A percentile compares a stretch with the other conserved stretches of the same genome.
Evolutionary conservation across 2,797 vertebrate genomes (phyloP).

Genomic region (Valencia hispanica): DNA sequence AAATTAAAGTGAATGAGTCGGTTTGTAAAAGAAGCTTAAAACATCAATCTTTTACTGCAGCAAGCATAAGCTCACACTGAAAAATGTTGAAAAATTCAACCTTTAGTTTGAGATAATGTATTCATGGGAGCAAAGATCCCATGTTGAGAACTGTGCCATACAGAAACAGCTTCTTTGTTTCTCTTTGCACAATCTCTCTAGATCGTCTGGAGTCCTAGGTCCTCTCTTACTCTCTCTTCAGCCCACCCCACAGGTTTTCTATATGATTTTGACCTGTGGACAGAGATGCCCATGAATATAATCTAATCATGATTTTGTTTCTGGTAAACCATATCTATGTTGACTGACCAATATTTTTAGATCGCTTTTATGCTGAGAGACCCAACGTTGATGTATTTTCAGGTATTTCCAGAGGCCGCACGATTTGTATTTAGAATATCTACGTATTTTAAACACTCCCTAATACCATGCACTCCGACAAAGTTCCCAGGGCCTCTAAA

Average conservation of each 20-base stretch:
- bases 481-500: no score
- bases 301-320: not conserved
- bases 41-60: not conserved
- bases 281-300: not conserved
- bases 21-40: not conserved
- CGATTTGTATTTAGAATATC: no score
- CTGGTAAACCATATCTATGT: not conserved
- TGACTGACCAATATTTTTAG: not conserved
- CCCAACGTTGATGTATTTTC: not conserved
- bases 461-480: no score
- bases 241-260: not conserved
- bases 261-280: not conserved
- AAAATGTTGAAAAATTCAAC: not conserved
- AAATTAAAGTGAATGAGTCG: conserved; percentile 14
- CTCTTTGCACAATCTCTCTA: not conserved
- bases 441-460: no score
- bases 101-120: not conserved
- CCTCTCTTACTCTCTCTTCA: not conserved
- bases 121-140: not conserved
- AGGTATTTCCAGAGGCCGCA: not conserved
- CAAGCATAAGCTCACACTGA: not conserved
- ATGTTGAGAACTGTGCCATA: not conserved
- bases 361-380: not conserved
- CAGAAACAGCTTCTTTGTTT: not conserved
- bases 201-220: not conserved